A percentile compares a stretch with the other conserved stretches of the same genome.
Conservation (phyloP, 2,113 vertebrate species). For the Gobio gobio region DNA sequence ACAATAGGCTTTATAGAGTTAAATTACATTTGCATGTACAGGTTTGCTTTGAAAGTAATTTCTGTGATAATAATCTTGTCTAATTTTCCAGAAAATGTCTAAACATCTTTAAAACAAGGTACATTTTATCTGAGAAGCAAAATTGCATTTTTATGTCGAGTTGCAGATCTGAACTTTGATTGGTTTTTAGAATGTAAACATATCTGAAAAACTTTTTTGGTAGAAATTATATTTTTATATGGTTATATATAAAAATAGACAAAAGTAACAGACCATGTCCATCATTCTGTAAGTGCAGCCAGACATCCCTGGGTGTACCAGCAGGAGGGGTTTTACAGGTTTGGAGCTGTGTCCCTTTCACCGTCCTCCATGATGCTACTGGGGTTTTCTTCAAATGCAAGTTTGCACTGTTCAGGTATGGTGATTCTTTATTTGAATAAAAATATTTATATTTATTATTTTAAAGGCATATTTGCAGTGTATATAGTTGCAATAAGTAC, state of each 20-base stretch:
- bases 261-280: conserved; percentile 66
- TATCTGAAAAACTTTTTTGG: neutral
- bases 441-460: neutral
- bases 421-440: conserved; percentile 79
- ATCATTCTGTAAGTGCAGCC: conserved; percentile 81
- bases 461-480: neutral
- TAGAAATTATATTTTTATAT: too few relatives aligned
- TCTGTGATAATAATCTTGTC: neutral
- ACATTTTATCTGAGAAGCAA: neutral
- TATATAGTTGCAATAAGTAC: neutral
- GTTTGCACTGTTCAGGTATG: conserved; percentile 82
- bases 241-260: neutral
- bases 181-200: neutral
- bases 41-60: neutral
- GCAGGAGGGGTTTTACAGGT: conserved; percentile 60
- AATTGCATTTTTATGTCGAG: neutral
- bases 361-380: conserved; percentile 77
- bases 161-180: neutral
- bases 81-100: neutral
- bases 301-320: conserved; percentile 72
- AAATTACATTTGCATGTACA: neutral
- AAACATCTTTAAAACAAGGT: neutral
- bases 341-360: conserved; percentile 68
- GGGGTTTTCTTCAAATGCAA: conserved; percentile 76
- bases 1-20: neutral